Percentiles rank a stretch among this genome's conserved stretches.
Conservation (phyloP, 2,797 vertebrate genomes). For the Australoheros facetus region DNA sequence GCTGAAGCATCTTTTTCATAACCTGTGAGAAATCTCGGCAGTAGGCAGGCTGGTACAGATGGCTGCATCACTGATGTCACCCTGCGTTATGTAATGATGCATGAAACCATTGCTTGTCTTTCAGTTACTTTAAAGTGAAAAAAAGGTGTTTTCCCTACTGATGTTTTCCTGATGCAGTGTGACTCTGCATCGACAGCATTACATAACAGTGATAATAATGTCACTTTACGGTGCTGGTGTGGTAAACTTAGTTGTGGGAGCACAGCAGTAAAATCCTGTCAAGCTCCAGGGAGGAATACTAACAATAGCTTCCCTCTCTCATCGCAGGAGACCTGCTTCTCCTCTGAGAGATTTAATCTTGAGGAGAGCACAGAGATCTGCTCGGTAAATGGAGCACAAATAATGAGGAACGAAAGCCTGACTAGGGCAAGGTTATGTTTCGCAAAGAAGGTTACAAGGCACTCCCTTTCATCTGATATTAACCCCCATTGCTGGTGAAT, state of each 20-base stretch:
- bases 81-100: slow-evolving; percentile 59
- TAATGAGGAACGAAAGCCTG: slow-evolving; percentile 35
- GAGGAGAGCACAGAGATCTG: slow-evolving; percentile 11
- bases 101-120: slow-evolving; percentile 22
- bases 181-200: not conserved
- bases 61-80: slow-evolving; percentile 60
- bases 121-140: slow-evolving; percentile 10
- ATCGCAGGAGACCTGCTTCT: slow-evolving; percentile 51
- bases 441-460: slow-evolving; percentile 16
- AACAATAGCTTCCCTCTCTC: slow-evolving; percentile 66
- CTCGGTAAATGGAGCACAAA: slow-evolving; percentile 33
- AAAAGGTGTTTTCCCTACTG: not conserved
- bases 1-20: slow-evolving; percentile 26
- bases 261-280: slow-evolving; percentile 14
- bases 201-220: not conserved
- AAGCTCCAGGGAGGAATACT: slow-evolving; percentile 59
- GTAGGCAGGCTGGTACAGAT: slow-evolving; percentile 47
- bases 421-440: slow-evolving; percentile 17
- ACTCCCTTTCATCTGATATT: slow-evolving; percentile 8
- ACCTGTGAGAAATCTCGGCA: slow-evolving; percentile 35
- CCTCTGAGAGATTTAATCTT: slow-evolving; percentile 52
- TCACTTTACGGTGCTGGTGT: slow-evolving; percentile 3
- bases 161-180: not conserved
- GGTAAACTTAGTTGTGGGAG: slow-evolving; percentile 43
- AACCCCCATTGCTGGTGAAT: slow-evolving; percentile 5